Evolutionary conservation across 1,140 invertebrate species (phyloP).

Genomic region (Tetramorium simillimum): DNA sequence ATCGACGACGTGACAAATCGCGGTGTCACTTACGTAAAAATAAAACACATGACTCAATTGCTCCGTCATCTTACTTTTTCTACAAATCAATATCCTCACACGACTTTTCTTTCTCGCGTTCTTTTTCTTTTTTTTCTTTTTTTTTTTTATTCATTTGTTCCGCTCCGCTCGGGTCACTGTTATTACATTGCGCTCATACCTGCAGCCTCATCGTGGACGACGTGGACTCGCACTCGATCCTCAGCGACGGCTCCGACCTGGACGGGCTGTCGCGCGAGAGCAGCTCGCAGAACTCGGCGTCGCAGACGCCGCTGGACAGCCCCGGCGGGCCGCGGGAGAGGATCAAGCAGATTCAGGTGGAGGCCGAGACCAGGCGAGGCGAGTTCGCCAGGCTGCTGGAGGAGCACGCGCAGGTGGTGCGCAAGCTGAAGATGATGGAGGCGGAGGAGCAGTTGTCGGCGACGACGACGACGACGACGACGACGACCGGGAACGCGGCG

Average conservation of each 20-base stretch:
- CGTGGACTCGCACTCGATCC: slow-evolving; percentile 77
- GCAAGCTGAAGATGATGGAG: slow-evolving; percentile 83
- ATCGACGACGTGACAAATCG: background rate
- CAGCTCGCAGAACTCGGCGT: slow-evolving; percentile 72
- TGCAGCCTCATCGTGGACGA: slow-evolving; percentile 79
- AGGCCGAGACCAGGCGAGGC: slow-evolving; percentile 83
- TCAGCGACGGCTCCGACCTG: slow-evolving; percentile 71
- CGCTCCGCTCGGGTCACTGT: background rate
- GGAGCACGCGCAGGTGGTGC: slow-evolving; percentile 85
- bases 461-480: slow-evolving; percentile 41
- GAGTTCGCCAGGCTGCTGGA: slow-evolving; percentile 85
- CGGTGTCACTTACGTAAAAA: background rate
- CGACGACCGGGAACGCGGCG: slow-evolving; percentile 61
- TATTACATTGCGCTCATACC: slow-evolving; percentile 20
- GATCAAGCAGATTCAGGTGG: slow-evolving; percentile 81
- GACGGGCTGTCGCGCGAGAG: slow-evolving; percentile 73
- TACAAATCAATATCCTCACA: background rate
- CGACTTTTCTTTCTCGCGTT: background rate
- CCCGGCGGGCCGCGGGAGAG: slow-evolving; percentile 76
- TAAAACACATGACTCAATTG: background rate
- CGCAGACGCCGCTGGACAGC: slow-evolving; percentile 77
- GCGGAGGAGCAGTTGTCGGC: slow-evolving; percentile 77
- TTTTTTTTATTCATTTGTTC: background rate
- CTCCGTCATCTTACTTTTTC: background rate
- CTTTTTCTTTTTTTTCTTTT: background rate